These are phyloP conservation scores for Mesocentrotus franciscanus DNA, from an alignment of 53 echinoderm and acorn worm species.

Conservation along the genomic window DNA sequence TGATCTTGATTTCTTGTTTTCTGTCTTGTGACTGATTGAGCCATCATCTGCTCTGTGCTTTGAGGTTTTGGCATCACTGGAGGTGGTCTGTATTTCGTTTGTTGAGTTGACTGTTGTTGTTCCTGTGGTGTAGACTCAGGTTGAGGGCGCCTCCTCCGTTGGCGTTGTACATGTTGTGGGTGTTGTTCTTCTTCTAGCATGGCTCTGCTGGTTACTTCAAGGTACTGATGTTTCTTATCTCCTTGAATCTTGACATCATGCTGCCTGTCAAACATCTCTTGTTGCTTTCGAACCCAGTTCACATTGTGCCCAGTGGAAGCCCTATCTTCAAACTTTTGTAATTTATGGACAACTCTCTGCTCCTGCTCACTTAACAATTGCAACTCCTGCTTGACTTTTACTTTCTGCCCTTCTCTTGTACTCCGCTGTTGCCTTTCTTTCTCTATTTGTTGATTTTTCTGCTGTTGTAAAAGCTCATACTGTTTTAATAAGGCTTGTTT, in stretches of 20 bases:
- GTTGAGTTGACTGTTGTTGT: neutral
- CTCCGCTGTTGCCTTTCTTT: slow-evolving; percentile 33
- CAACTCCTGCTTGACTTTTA: slow-evolving; percentile 58
- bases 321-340: slow-evolving; percentile 54
- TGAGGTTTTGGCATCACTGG: slow-evolving; percentile 41
- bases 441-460: slow-evolving; percentile 58
- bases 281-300: slow-evolving; percentile 64
- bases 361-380: slow-evolving; percentile 54
- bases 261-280: slow-evolving; percentile 54
- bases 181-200: neutral
- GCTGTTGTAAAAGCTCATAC: slow-evolving; percentile 55
- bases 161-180: neutral
- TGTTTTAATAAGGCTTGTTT: slow-evolving; percentile 41
- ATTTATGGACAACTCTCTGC: slow-evolving; percentile 48
- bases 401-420: slow-evolving; percentile 41
- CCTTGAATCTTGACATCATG: slow-evolving; percentile 14
- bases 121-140: neutral
- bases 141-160: slow-evolving; percentile 11
- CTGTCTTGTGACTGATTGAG: neutral
- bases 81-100: slow-evolving; percentile 3
- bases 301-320: neutral
- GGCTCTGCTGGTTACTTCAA: slow-evolving; percentile 9
- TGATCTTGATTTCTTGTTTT: neutral
- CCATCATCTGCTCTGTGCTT: slow-evolving; percentile 36
- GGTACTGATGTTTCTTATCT: slow-evolving; percentile 22